Base-by-base conservation (phyloP, 1,140 invertebrate genomes). In the Drosophila micromelanica region DNA sequence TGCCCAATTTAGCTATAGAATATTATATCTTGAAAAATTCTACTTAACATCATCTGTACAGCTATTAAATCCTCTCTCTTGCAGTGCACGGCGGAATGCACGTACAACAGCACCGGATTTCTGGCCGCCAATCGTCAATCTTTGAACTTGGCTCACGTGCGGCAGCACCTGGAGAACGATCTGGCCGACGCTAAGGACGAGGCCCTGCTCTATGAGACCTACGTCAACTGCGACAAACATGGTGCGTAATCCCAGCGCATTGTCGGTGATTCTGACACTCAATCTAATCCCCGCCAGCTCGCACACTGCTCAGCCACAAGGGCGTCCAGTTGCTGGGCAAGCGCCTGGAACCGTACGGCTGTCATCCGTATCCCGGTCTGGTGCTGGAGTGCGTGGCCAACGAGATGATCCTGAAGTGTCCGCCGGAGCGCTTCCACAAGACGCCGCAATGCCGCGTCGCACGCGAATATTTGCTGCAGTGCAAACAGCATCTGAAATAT, bases 391-490 rank as follows among this genome's bases (percentile, higher is more conserved):
- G 82, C 45, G 76, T 87, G 11, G 51, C 79, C 42, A 87, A 89
- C 54, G 78, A 87, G 55, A 82, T 87, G 78, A 87, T 82, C 11
- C 27, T 87, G 5, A 70, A 77, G 43, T 87, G 82, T 30, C 82
- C 82, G 5, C 7, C 64, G 0, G 42, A 79, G 7, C 49, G 59
- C 0, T 89, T 79, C 20, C 78, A 68, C 23, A 27, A 62, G n/a
- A 73, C 61, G 0, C 15, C 84, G 2, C 67, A 76, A 43, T 87
- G 82, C 12, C 32, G 45, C 1, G 69, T 37, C 15, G 46, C 57
- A 0, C 64, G 79, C 12, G 67, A 79, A 1, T 74, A 79, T 62
- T 42, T 87, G 49, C 55, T 11, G 6, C 45, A 78, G 8, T 87
- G 82, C 38, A 38, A 71, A 30, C 46, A 79, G 3, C 65, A 71